Evolutionary conservation across 2,888 invertebrate species (phyloP), one percentile per base, ranked within the genome.

Genomic region (Sclerodermus sp.): DNA sequence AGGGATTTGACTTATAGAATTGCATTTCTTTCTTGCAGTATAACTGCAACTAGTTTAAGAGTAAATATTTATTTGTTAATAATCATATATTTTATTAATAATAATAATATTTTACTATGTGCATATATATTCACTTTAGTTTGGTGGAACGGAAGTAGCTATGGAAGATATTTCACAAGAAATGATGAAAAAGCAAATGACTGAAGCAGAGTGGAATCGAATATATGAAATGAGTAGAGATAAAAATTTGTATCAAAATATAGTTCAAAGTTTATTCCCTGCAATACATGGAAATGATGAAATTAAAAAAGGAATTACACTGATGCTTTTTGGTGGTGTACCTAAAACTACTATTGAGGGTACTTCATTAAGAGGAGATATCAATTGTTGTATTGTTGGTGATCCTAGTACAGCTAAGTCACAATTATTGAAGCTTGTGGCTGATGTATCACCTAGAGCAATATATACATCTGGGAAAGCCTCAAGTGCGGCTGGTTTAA

Each of bases 381-480:
- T 99, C 46, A 99, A 99, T 77, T 91, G 97, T 53, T 98, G 97
- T 72, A 89, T 99, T 59, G 98, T 99, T 1, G 99, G 99, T 2
- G 99, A 99, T 81, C 99, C 99, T 0, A 96, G 96, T 75, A 98
- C 98, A 0, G 98, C 98, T 18, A 99, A 99, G 78, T 96, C 96
- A 0, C 98, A 99, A 77, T 85, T 99, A 60, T 82, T 99, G 38
- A 96, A 97, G 80, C 96, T 91, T 82, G 93, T 91, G 29, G 83
- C 95, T 8, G 96, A 97, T 73, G 95, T 99, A 78, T 89, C 91
- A 14, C 98, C 99, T 0, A 84, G 98, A 18, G 96, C 98, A 0
- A 91, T 99, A 4, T 99, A 99, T 79, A 99, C 99, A 0, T 97
- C 96, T 37, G 99, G 99, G 6, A 99, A 99, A 80, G 99, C 97